phyloP scores from a whole-genome alignment of 2,113 vertebrate genomes.

The Bos indicus region DNA sequence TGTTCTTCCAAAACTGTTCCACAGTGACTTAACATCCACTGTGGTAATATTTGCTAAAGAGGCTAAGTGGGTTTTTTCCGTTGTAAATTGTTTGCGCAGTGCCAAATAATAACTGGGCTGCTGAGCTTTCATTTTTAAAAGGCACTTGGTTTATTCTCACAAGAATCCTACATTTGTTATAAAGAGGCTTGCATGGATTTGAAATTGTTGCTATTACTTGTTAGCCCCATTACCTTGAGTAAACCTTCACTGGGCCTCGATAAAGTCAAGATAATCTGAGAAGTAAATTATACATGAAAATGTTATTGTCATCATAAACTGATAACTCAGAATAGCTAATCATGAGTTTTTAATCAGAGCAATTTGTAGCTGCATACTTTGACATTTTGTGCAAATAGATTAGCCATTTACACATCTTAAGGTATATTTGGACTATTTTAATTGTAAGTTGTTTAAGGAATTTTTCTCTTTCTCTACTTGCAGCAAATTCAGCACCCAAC shows the following conservation, averaged over 20 bases:
- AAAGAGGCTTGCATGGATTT: neutral
- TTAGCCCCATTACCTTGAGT: neutral
- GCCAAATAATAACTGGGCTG: neutral
- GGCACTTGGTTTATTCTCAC: neutral
- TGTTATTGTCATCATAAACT: neutral
- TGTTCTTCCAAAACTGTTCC: neutral
- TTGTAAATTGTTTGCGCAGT: neutral
- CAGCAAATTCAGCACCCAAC: conserved; percentile 99
- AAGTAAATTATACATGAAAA: neutral
- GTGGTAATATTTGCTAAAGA: neutral
- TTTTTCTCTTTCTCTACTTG: conserved; percentile 2
- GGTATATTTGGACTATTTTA: neutral
- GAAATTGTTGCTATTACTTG: neutral
- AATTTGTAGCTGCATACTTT: neutral
- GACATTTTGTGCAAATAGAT: neutral
- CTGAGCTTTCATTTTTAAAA: neutral
- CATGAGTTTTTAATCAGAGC: neutral
- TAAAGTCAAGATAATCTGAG: neutral
- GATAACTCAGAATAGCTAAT: neutral
- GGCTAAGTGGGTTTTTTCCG: neutral
- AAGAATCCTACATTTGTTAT: neutral
- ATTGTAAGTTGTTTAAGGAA: neutral
- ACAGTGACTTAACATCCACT: neutral
- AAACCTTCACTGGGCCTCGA: neutral
- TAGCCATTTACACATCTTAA: neutral